These are phyloP conservation scores for Melanotaenia parkinsoni DNA, from an alignment of 2,797 vertebrate genomes.

Conservation along the genomic window DNA sequence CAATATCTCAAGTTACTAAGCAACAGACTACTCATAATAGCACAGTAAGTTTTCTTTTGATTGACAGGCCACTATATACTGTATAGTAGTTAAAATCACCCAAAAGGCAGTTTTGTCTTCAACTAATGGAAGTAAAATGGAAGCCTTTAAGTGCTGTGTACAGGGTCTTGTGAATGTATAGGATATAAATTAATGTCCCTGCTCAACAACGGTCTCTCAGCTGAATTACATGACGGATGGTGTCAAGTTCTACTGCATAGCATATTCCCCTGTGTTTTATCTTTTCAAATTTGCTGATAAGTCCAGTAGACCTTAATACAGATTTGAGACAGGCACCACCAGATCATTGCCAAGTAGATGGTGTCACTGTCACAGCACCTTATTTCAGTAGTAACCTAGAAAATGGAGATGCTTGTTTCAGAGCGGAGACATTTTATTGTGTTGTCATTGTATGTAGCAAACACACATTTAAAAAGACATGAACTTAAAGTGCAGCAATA, in stretches of 20 bases:
- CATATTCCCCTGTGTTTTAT: background rate
- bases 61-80: slow-evolving; percentile 16
- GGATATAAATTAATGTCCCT: slow-evolving; percentile 15
- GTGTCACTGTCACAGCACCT: background rate
- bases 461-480: background rate
- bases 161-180: slow-evolving; percentile 4
- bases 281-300: too few relatives aligned
- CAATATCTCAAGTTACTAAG: slow-evolving; percentile 26
- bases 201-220: slow-evolving; percentile 3
- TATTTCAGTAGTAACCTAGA: background rate
- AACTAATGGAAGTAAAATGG: slow-evolving; percentile 17
- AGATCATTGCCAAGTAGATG: background rate
- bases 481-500: background rate
- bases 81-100: slow-evolving; percentile 11
- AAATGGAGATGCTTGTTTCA: background rate
- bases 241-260: background rate
- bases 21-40: slow-evolving; percentile 26
- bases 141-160: slow-evolving; percentile 1
- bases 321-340: background rate
- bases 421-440: background rate
- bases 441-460: background rate
- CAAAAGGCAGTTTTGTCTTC: slow-evolving; percentile 15
- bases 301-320: background rate
- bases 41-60: slow-evolving; percentile 28
- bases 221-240: slow-evolving; percentile 1